phyloP scores from a whole-genome alignment of 2,888 invertebrate species.

The Amaurobius ferox region DNA sequence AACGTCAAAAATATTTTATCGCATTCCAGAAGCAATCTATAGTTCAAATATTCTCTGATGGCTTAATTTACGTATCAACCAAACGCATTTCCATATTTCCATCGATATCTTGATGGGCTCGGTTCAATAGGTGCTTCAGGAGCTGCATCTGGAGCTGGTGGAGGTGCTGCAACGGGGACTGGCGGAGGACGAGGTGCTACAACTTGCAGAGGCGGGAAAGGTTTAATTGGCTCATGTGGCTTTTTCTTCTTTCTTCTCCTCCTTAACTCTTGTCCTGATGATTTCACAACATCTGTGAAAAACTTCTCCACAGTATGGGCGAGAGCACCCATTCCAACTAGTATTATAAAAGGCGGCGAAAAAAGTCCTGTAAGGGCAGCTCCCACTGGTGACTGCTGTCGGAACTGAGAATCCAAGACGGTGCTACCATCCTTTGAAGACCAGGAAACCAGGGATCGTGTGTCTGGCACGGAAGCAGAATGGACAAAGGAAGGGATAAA shows the following conservation, averaged over 20 bases:
- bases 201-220: neutral
- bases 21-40: too few relatives aligned
- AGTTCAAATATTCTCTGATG: too few relatives aligned
- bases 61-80: too few relatives aligned
- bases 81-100: too few relatives aligned
- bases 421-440: neutral
- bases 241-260: slow-evolving; percentile 28
- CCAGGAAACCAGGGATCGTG: neutral
- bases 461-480: neutral
- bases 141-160: neutral
- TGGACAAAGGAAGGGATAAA: neutral
- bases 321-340: slow-evolving; percentile 41
- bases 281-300: slow-evolving; percentile 49
- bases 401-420: neutral
- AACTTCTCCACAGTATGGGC: slow-evolving; percentile 59
- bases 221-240: neutral
- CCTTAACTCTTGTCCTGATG: neutral
- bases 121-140: too few relatives aligned
- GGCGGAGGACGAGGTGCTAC: neutral
- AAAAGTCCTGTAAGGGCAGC: slow-evolving; percentile 52
- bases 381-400: slow-evolving; percentile 26
- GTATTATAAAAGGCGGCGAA: slow-evolving; percentile 39
- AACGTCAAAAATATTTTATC: too few relatives aligned
- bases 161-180: neutral
- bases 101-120: too few relatives aligned